Evolutionary conservation across 2,888 invertebrate genomes (phyloP).

Genomic region (Branchinecta sandiegonensis): DNA sequence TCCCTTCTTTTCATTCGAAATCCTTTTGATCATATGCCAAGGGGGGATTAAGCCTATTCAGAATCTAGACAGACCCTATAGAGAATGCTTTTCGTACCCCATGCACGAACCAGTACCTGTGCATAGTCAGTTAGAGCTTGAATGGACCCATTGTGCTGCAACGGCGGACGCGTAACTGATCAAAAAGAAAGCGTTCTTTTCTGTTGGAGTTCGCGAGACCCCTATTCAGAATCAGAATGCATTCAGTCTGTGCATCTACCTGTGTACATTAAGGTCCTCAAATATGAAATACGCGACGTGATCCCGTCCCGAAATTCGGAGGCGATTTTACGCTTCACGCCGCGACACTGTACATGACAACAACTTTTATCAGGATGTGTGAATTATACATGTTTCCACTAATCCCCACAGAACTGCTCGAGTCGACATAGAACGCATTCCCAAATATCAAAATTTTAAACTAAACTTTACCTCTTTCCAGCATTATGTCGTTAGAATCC

Average conservation of each 20-base stretch:
- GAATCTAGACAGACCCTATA: slow-evolving; percentile 4
- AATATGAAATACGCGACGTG: slow-evolving; percentile 14
- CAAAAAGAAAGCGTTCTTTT: slow-evolving; percentile 9
- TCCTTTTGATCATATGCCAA: slow-evolving; percentile 13
- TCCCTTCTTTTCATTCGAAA: slow-evolving; percentile 16
- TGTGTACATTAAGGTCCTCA: not conserved
- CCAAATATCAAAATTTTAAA: too few species aligned
- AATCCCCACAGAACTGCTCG: too few species aligned
- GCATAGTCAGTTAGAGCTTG: slow-evolving; percentile 5
- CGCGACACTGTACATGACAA: not conserved
- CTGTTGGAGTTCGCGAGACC: not conserved
- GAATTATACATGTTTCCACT: too few species aligned
- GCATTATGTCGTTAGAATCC: too few species aligned
- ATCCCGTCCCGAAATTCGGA: slow-evolving; percentile 1
- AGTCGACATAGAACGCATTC: too few species aligned
- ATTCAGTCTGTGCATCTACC: slow-evolving; percentile 13
- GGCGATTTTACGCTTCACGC: slow-evolving; percentile 17
- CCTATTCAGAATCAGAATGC: slow-evolving; percentile 12
- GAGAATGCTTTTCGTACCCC: not conserved
- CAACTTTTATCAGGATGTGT: too few species aligned
- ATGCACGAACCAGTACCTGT: slow-evolving; percentile 14
- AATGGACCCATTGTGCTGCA: slow-evolving; percentile 13
- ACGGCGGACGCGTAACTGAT: slow-evolving; percentile 15
- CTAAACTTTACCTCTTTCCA: too few species aligned
- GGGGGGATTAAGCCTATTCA: slow-evolving; percentile 17